phyloP scores from a whole-genome alignment of 2,113 vertebrate genomes.

The Puffinus mauretanicus region DNA sequence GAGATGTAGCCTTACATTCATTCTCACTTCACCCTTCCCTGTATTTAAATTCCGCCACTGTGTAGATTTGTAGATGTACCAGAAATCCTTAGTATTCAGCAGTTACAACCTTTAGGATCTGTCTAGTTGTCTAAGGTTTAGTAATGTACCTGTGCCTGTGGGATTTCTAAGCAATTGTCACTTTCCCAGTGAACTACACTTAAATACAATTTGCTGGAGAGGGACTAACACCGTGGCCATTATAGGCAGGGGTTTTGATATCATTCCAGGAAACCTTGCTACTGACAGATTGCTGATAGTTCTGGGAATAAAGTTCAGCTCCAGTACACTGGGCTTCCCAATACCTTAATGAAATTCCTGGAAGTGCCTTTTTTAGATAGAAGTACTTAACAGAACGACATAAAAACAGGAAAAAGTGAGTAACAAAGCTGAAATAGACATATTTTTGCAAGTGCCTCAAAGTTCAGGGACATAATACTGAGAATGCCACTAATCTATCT shows the following conservation, averaged over 20 bases:
- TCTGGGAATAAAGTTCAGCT: slow-evolving; percentile 61
- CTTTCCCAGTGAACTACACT: neutral
- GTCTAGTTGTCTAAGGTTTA: neutral
- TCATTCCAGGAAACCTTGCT: slow-evolving; percentile 46
- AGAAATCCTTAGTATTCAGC: neutral
- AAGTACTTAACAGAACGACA: neutral
- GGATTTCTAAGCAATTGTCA: neutral
- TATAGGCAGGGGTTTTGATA: neutral
- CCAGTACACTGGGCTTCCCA: slow-evolving; percentile 25
- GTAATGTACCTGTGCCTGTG: neutral
- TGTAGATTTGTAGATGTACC: neutral
- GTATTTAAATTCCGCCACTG: neutral
- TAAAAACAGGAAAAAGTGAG: neutral
- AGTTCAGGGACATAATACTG: neutral
- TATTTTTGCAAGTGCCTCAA: neutral
- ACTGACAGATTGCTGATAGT: slow-evolving; percentile 51
- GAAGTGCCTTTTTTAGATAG: neutral
- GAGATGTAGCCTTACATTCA: neutral
- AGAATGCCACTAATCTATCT: neutral
- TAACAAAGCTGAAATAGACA: neutral
- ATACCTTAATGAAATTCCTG: slow-evolving; percentile 50
- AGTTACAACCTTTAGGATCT: neutral
- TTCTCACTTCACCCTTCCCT: neutral
- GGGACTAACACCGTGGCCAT: neutral
- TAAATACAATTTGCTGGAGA: neutral